Percentiles rank a stretch among this genome's conserved stretches.
Evolutionary conservation across 53 echinoderm and acorn worm species (phyloP).

Genomic region (Echinarachnius parma): DNA sequence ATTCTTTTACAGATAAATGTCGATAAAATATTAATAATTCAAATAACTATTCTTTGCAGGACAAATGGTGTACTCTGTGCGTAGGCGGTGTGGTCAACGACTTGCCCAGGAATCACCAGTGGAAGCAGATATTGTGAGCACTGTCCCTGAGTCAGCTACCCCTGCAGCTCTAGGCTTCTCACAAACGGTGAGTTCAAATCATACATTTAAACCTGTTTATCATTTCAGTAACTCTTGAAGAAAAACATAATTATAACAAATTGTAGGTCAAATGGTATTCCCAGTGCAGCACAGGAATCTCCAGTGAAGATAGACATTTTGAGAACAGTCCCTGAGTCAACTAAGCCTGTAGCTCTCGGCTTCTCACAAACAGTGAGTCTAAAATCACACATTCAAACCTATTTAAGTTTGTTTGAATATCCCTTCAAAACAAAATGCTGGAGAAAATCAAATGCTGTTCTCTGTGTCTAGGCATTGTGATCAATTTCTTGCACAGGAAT

Average conservation of each 20-base stretch:
- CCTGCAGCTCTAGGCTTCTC: constrained; percentile 91
- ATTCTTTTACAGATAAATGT: too few relatives aligned
- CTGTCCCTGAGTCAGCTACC: constrained; percentile 94
- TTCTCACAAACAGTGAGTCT: constrained; percentile 74
- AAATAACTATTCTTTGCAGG: too few relatives aligned
- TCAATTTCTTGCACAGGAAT: too few relatives aligned
- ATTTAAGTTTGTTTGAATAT: too few relatives aligned
- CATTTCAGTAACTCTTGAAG: too few relatives aligned
- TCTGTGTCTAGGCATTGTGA: too few relatives aligned
- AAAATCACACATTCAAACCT: too few relatives aligned
- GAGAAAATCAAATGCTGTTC: too few relatives aligned
- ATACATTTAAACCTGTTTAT: too few relatives aligned
- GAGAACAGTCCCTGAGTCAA: constrained; percentile 94
- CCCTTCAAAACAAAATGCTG: too few relatives aligned
- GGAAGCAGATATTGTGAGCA: constrained; percentile 90
- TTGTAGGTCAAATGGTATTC: constrained; percentile 94
- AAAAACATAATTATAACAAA: too few relatives aligned
- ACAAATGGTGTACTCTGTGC: constrained; percentile 95
- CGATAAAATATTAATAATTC: too few relatives aligned
- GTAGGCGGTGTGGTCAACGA: constrained; percentile 81
- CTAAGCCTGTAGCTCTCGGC: constrained; percentile 88
- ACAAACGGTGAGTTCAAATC: constrained; percentile 66
- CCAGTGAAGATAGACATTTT: constrained; percentile 87
- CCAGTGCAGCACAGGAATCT: constrained; percentile 76
- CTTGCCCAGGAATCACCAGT: constrained; percentile 80